Conservation (phyloP, 2,888 invertebrate genomes). For the Pseudococcus jackbeardsleyi region DNA sequence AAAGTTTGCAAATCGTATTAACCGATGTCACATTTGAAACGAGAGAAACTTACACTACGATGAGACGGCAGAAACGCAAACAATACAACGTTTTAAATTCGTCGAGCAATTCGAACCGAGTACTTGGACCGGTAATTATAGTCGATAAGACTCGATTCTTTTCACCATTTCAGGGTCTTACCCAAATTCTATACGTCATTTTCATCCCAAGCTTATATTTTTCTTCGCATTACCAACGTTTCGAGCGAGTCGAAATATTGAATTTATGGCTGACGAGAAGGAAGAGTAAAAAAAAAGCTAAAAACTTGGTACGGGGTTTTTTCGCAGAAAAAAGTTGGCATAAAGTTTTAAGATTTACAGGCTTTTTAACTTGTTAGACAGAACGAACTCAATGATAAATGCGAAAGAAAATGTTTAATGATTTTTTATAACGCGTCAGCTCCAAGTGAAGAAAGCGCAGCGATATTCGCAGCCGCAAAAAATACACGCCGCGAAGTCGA, state of each 20-base stretch:
- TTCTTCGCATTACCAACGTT: neutral
- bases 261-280: neutral
- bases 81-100: slow-evolving; percentile 4
- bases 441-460: slow-evolving; percentile 43
- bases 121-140: slow-evolving; percentile 17
- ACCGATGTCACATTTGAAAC: slow-evolving; percentile 12
- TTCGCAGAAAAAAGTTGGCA: neutral
- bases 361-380: slow-evolving; percentile 52
- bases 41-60: neutral
- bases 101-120: neutral
- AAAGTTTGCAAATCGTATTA: slow-evolving; percentile 22
- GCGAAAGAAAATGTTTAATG: slow-evolving; percentile 54
- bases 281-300: neutral
- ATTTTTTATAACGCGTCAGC: slow-evolving; percentile 46
- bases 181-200: neutral
- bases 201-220: neutral
- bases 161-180: slow-evolving; percentile 20
- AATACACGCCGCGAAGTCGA: neutral
- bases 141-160: slow-evolving; percentile 23
- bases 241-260: slow-evolving; percentile 12
- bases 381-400: slow-evolving; percentile 48
- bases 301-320: neutral
- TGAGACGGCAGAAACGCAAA: neutral
- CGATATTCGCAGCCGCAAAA: slow-evolving; percentile 14
- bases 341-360: slow-evolving; percentile 50